A percentile compares a stretch with the other conserved stretches of the same genome.
Conservation (phyloP, 2,113 vertebrate species). For the Rallus limicola region DNA sequence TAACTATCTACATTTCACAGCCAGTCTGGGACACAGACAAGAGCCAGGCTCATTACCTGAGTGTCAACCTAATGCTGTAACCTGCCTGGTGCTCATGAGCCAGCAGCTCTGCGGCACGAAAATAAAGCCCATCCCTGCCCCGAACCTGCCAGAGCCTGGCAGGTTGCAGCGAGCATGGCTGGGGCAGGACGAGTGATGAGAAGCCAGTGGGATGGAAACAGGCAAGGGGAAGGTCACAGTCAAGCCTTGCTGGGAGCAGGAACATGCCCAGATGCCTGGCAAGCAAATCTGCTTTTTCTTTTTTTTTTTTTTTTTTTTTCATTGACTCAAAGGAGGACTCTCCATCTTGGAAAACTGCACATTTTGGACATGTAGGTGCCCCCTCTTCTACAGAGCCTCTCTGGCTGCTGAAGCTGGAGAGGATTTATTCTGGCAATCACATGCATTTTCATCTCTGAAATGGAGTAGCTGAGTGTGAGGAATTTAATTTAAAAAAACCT, state of each 20-base stretch:
- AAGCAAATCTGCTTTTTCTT: neutral
- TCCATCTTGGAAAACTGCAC: neutral
- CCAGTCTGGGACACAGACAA: neutral
- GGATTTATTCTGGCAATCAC: neutral
- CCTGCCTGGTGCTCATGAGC: fast-evolving
- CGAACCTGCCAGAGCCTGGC: neutral
- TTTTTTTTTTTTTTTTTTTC: neutral
- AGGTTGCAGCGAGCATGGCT: fast-evolving
- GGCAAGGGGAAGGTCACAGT: neutral
- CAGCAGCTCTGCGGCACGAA: neutral
- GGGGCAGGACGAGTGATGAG: neutral
- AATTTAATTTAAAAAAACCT: neutral
- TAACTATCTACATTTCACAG: neutral
- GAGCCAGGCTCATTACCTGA: fast-evolving
- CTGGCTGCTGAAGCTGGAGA: neutral
- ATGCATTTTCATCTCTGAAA: neutral
- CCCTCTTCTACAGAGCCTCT: neutral
- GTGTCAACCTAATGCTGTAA: neutral
- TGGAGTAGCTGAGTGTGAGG: neutral
- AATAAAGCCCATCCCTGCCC: neutral
- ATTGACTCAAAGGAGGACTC: neutral
- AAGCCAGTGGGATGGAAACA: neutral
- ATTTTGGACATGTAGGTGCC: neutral
- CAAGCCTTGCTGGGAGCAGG: neutral
- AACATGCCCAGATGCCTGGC: neutral